These are phyloP conservation scores for Galbula dea DNA, from an alignment of 2,113 vertebrate species.

Conservation along the genomic window DNA sequence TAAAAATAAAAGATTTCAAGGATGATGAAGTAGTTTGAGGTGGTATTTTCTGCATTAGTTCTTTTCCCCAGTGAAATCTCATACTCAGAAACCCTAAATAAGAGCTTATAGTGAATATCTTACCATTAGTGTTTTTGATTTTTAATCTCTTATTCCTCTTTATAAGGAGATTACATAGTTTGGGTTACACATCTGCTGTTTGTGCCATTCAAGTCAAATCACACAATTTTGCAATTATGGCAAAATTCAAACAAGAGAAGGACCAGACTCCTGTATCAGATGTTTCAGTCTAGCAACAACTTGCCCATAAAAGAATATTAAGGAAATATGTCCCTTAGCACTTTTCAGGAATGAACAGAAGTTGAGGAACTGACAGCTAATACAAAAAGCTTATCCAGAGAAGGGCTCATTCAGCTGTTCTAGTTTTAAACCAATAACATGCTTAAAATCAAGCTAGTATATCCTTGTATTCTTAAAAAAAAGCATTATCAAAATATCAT, in stretches of 20 bases:
- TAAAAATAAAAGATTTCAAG: neutral
- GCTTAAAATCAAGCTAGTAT: neutral
- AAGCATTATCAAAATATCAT: constrained; percentile 22
- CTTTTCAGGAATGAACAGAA: neutral
- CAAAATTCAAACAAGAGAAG: neutral
- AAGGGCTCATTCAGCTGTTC: neutral
- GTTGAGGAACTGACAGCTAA: neutral
- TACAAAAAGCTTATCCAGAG: neutral
- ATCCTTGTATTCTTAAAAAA: neutral
- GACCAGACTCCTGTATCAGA: neutral
- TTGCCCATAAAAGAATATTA: neutral
- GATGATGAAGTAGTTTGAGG: neutral
- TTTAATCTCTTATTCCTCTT: neutral
- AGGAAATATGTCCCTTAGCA: neutral
- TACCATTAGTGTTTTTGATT: neutral
- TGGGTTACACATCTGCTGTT: neutral
- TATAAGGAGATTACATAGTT: neutral
- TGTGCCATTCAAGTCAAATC: neutral
- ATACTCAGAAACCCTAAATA: neutral
- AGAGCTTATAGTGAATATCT: neutral
- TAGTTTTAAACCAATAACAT: neutral
- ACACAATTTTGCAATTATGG: neutral
- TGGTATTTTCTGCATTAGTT: neutral
- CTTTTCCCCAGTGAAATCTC: neutral
- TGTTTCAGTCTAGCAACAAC: neutral